A percentile compares a stretch with the other conserved stretches of the same genome.
These are phyloP conservation scores for Sturmia bella DNA, from an alignment of 2,888 invertebrate genomes.

Conservation along the genomic window DNA sequence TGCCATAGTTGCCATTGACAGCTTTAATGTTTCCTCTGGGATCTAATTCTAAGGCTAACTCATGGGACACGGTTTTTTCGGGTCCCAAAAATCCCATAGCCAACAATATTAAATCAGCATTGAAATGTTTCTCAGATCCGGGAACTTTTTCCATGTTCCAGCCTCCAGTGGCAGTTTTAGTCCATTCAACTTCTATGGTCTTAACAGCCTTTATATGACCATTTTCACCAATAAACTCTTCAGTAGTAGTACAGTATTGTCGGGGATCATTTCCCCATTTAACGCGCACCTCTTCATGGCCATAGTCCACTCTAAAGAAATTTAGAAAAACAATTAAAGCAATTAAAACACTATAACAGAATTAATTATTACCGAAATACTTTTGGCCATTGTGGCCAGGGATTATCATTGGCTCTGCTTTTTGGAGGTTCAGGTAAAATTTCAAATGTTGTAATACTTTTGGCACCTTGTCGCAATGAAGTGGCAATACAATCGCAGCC, in stretches of 20 bases:
- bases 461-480: conserved; percentile 95
- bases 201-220: conserved; percentile 95
- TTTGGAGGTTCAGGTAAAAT: conserved; percentile 96
- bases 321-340: neutral
- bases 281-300: conserved; percentile 97
- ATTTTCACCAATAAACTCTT: conserved; percentile 95
- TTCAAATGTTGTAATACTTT: conserved; percentile 95
- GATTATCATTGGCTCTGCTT: conserved; percentile 92
- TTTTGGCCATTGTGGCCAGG: conserved; percentile 99
- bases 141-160: conserved; percentile 96
- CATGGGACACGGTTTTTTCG: conserved; percentile 92
- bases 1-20: conserved; percentile 88
- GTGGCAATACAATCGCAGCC: conserved; percentile 99
- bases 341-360: neutral
- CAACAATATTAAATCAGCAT: conserved; percentile 94
- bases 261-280: conserved; percentile 96
- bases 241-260: conserved; percentile 95
- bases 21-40: conserved; percentile 96
- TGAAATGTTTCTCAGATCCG: conserved; percentile 89
- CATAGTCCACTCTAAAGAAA: conserved; percentile 91
- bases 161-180: conserved; percentile 93
- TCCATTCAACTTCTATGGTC: conserved; percentile 96
- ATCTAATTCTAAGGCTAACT: conserved; percentile 91
- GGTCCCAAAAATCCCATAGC: conserved; percentile 99
- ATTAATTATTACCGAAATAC: conserved; percentile 87